phyloP scores from a whole-genome alignment of 2,113 vertebrate genomes.

The Salvelinus alpinus region DNA sequence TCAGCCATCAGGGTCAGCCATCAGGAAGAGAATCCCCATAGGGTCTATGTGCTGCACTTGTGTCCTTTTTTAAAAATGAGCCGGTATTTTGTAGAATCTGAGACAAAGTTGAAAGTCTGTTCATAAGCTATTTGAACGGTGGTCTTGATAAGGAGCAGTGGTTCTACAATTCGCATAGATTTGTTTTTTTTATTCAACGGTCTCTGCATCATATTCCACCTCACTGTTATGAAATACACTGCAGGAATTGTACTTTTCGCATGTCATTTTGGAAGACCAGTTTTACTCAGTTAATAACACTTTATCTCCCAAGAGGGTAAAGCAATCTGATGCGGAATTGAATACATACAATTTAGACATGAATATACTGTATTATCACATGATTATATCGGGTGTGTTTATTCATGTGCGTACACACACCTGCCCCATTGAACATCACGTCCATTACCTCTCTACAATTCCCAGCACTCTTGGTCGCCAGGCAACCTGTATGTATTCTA shows the following conservation, averaged over 20 bases:
- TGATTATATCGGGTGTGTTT: too few species aligned
- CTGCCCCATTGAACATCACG: constrained; percentile 10
- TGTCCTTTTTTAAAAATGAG: constrained; percentile 21
- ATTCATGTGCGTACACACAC: not conserved
- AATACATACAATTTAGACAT: not conserved
- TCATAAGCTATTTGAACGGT: not conserved
- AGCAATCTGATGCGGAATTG: not conserved
- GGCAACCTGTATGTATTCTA: constrained; percentile 65
- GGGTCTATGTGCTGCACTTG: constrained; percentile 11
- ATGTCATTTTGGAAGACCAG: too few species aligned
- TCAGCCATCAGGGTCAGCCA: too few species aligned
- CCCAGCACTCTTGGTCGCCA: constrained; percentile 60
- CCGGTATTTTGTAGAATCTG: not conserved
- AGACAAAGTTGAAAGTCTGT: not conserved
- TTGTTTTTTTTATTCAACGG: not conserved
- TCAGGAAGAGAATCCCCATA: too few species aligned
- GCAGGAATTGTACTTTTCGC: too few species aligned
- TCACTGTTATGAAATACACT: too few species aligned
- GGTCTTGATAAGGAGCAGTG: not conserved
- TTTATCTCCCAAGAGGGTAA: too few species aligned
- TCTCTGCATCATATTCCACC: not conserved
- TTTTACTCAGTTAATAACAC: too few species aligned
- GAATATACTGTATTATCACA: not conserved
- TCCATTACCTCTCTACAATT: constrained; percentile 63
- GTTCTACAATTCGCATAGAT: not conserved